A percentile compares a stretch with the other conserved stretches of the same genome.
These are phyloP conservation scores for Lepidurus arcticus DNA, from an alignment of 1,140 invertebrate genomes.

Conservation along the genomic window DNA sequence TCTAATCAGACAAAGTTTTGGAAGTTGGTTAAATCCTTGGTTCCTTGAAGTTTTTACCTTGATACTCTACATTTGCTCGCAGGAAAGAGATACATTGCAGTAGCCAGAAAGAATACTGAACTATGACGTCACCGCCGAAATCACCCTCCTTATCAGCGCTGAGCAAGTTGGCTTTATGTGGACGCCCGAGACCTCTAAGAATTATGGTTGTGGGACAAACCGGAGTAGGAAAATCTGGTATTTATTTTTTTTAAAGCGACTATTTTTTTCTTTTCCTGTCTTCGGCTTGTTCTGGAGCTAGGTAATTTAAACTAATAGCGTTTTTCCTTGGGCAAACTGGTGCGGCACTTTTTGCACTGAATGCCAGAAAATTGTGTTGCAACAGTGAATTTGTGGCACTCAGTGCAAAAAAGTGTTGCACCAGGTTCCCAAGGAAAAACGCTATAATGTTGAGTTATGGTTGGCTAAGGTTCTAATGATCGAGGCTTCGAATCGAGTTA, in stretches of 20 bases:
- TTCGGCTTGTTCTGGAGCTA: neutral
- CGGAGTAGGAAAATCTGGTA: conserved; percentile 11
- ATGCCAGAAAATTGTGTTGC: too few species aligned
- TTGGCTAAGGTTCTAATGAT: neutral
- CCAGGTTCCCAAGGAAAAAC: too few species aligned
- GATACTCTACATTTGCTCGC: neutral
- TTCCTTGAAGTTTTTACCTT: too few species aligned
- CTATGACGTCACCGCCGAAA: neutral
- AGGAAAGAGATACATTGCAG: neutral
- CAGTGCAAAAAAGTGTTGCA: too few species aligned
- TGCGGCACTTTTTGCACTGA: too few species aligned
- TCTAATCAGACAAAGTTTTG: too few species aligned
- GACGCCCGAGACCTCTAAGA: conserved; percentile 5
- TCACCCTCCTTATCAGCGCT: neutral
- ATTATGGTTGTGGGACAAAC: conserved; percentile 14
- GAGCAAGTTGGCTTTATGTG: conserved; percentile 13
- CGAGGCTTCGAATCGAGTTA: neutral
- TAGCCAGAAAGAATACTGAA: neutral
- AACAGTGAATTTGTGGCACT: too few species aligned
- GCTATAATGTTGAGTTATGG: neutral
- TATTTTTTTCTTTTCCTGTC: neutral
- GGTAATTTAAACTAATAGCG: neutral
- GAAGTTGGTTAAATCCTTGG: too few species aligned
- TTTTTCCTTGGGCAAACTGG: too few species aligned
- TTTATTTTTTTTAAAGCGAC: neutral